Evolutionary conservation across 2,797 vertebrate genomes (phyloP).

Genomic region (Poecilia gillii): DNA sequence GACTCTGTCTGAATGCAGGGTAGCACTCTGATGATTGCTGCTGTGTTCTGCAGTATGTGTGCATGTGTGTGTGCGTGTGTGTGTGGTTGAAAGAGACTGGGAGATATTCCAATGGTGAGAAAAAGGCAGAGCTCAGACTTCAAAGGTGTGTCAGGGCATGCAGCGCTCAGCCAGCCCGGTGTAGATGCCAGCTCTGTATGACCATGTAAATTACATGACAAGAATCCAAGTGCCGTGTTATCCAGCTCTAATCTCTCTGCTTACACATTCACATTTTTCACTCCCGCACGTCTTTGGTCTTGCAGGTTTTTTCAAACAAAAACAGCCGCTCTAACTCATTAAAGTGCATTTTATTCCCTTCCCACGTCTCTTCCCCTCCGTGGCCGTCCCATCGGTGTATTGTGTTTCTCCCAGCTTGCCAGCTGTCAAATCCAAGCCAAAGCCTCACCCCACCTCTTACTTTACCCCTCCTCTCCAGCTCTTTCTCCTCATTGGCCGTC

Average conservation of each 20-base stretch:
- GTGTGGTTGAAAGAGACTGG: constrained; percentile 21
- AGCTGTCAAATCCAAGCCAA: constrained; percentile 59
- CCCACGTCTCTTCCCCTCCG: constrained; percentile 32
- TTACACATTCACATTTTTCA: constrained; percentile 23
- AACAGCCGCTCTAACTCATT: constrained; percentile 31
- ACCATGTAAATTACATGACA: constrained; percentile 65
- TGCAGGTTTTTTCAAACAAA: constrained; percentile 13
- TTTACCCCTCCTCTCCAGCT: constrained; percentile 34
- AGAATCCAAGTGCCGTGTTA: constrained; percentile 35
- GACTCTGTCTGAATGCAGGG: constrained; percentile 33
- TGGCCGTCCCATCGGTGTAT: constrained; percentile 37
- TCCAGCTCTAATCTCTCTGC: constrained; percentile 31
- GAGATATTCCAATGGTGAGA: constrained; percentile 59
- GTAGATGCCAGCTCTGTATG: constrained; percentile 50
- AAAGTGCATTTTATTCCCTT: constrained; percentile 34
- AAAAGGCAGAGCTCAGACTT: constrained; percentile 67
- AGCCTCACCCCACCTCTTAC: constrained; percentile 38
- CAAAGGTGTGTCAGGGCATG: constrained; percentile 70
- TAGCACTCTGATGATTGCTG: constrained; percentile 35
- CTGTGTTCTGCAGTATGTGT: constrained; percentile 23
- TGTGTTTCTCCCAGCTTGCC: constrained; percentile 52
- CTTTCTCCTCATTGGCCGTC: constrained; percentile 36
- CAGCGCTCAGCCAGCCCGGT: constrained; percentile 35
- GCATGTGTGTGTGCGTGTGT: neutral
- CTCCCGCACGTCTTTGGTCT: neutral